A percentile compares a stretch with the other conserved stretches of the same genome.
Evolutionary conservation across 2,113 vertebrate genomes (phyloP).

Genomic region (Forbesichthys agassizii): DNA sequence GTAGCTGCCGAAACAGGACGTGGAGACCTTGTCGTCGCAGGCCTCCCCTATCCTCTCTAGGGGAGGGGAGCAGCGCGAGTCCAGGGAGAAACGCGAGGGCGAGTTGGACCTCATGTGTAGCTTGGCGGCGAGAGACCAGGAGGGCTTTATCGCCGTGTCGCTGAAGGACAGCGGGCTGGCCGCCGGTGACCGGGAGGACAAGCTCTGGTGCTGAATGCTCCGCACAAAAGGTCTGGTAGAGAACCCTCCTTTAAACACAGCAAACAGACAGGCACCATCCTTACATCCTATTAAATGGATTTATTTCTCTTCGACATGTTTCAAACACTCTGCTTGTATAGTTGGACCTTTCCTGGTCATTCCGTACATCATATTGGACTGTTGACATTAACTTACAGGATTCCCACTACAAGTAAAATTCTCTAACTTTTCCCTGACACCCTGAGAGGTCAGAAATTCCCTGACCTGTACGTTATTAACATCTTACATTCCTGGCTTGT

Average conservation of each 20-base stretch:
- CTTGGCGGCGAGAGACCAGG: slow-evolving; percentile 92
- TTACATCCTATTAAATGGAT: too few species aligned
- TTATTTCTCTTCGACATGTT: too few species aligned
- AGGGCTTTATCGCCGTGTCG: slow-evolving; percentile 87
- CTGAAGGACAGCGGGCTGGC: slow-evolving; percentile 90
- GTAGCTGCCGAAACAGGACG: slow-evolving; percentile 88
- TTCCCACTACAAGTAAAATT: too few species aligned
- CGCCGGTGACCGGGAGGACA: slow-evolving; percentile 89
- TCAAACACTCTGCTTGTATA: too few species aligned
- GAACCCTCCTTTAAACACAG: slow-evolving; percentile 84
- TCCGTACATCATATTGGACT: too few species aligned
- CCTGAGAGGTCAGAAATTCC: too few species aligned
- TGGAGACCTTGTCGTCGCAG: slow-evolving; percentile 88
- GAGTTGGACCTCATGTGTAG: slow-evolving; percentile 93
- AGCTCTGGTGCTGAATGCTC: slow-evolving; percentile 94
- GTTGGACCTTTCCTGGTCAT: too few species aligned
- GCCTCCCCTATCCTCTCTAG: slow-evolving; percentile 92
- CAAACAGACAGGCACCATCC: neutral
- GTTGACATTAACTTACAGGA: too few species aligned
- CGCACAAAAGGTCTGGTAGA: slow-evolving; percentile 94
- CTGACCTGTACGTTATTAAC: too few species aligned
- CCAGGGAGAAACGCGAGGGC: slow-evolving; percentile 91
- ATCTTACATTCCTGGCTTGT: too few species aligned
- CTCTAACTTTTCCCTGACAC: too few species aligned
- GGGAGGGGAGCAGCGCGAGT: slow-evolving; percentile 90